phyloP scores from a whole-genome alignment of 2,797 vertebrate genomes.

The Simalia tracyae region DNA sequence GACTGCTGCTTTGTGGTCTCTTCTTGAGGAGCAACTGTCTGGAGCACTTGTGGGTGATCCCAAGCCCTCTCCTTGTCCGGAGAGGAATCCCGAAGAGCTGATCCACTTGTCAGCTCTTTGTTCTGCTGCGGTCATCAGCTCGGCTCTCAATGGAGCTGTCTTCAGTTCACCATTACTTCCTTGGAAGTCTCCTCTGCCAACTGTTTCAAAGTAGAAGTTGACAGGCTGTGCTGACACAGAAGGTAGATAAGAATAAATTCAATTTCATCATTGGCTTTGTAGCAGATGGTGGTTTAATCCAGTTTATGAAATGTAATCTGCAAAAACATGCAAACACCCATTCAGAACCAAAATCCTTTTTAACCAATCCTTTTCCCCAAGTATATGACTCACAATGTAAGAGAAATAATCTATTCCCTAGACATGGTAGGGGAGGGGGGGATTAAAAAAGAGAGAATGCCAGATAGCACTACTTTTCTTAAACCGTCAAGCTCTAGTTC shows the following conservation, averaged over 20 bases:
- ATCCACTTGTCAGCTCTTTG: no score
- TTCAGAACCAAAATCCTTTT: constrained; percentile 14
- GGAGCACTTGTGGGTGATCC: no score
- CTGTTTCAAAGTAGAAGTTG: constrained; percentile 48
- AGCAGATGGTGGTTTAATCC: constrained; percentile 69
- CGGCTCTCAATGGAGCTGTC: no score
- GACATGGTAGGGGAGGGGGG: neutral
- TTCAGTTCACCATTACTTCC: no score
- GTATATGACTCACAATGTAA: fast-evolving
- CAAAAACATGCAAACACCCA: constrained; percentile 12
- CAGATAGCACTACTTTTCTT: neutral
- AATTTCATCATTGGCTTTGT: constrained; percentile 71
- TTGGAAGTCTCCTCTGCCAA: no score
- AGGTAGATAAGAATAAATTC: constrained; percentile 73
- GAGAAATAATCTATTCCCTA: constrained; percentile 24
- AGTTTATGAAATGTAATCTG: constrained; percentile 59
- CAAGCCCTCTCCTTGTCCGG: no score
- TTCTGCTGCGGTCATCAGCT: no score
- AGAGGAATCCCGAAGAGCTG: no score
- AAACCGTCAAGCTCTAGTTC: neutral
- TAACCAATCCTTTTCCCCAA: constrained; percentile 18
- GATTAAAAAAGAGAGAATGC: constrained; percentile 2
- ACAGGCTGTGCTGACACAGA: constrained; percentile 72
- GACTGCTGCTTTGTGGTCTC: no score
- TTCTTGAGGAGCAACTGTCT: no score